A percentile compares a stretch with the other conserved stretches of the same genome.
Conservation (phyloP, 2,888 invertebrate genomes). For the Sinohyriopsis cumingii region DNA sequence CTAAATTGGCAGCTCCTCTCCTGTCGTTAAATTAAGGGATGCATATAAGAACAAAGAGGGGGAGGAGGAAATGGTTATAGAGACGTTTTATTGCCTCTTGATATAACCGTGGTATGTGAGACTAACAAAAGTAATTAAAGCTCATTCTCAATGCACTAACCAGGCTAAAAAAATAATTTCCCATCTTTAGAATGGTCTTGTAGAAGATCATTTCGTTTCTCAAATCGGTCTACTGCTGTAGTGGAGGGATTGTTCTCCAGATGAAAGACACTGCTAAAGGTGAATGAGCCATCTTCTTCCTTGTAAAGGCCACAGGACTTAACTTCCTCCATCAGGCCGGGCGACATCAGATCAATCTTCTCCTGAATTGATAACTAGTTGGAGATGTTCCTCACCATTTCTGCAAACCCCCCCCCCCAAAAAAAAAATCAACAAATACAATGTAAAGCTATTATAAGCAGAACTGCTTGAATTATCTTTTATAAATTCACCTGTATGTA, state of each 20-base stretch:
- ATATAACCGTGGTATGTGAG: no score
- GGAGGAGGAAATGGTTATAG: no score
- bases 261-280: constrained; percentile 59
- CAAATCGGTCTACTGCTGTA: constrained; percentile 23
- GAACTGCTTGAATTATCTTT: no score
- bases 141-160: background rate
- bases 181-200: constrained; percentile 46
- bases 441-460: no score
- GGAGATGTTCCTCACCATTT: constrained; percentile 62
- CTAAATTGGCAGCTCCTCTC: no score
- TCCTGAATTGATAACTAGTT: constrained; percentile 60
- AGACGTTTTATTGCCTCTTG: no score
- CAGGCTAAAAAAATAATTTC: constrained; percentile 16
- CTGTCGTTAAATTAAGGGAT: no score
- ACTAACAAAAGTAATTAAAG: no score
- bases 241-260: constrained; percentile 19
- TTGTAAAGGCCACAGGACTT: constrained; percentile 52
- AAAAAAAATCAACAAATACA: no score
- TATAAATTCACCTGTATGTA: no score
- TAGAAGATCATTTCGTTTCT: constrained; percentile 53
- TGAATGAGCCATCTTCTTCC: constrained; percentile 52
- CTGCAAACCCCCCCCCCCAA: no score
- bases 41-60: no score
- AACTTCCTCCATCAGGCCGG: constrained; percentile 54
- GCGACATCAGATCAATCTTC: constrained; percentile 54